phyloP scores from a whole-genome alignment of 2,113 vertebrate genomes.

The Himantopus leucocephalus region DNA sequence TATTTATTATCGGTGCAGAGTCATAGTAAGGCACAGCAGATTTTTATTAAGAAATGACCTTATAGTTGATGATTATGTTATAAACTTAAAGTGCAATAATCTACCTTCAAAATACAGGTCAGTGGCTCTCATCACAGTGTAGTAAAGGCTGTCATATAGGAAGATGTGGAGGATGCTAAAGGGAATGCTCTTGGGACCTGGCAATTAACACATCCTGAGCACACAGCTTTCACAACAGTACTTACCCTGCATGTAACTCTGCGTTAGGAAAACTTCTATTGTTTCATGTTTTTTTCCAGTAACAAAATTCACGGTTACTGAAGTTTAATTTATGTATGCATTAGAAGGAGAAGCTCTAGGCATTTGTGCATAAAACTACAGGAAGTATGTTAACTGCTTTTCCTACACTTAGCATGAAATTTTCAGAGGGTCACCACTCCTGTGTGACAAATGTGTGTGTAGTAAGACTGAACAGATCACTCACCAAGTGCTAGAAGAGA shows the following conservation, averaged over 20 bases:
- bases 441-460: neutral
- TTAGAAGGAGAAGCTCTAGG: neutral
- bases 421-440: neutral
- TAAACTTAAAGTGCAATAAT: neutral
- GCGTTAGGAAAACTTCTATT: neutral
- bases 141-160: neutral
- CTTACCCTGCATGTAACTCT: neutral
- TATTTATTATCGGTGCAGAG: neutral
- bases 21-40: neutral
- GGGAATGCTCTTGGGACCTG: neutral
- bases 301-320: neutral
- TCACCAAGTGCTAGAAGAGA: neutral
- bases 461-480: neutral
- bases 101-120: neutral
- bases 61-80: neutral
- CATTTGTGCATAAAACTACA: neutral
- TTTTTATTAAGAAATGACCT: neutral
- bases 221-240: neutral
- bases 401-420: neutral
- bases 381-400: neutral
- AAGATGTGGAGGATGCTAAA: neutral
- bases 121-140: neutral
- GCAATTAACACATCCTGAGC: constrained; percentile 2
- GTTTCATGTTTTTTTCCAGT: neutral
- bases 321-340: neutral